Conservation (phyloP, 2,797 vertebrate species). For the Trichosurus vulpecula region DNA sequence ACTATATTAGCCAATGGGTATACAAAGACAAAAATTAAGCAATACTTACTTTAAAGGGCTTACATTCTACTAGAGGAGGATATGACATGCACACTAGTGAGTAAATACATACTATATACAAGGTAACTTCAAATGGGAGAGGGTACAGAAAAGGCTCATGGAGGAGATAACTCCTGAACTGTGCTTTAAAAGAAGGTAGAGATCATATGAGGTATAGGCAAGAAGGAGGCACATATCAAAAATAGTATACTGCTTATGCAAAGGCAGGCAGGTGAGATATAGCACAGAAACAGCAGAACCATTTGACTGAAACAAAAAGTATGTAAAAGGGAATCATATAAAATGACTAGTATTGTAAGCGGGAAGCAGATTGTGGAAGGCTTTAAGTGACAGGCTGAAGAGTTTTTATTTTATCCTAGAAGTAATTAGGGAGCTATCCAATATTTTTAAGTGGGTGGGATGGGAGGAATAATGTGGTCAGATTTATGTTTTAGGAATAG, state of each 20-base stretch:
- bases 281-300: background rate
- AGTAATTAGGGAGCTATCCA: background rate
- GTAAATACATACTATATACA: background rate
- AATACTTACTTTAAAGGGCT: background rate
- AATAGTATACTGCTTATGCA: background rate
- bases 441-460: background rate
- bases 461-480: background rate
- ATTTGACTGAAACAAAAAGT: background rate
- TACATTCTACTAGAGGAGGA: background rate
- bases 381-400: background rate
- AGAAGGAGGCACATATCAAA: background rate
- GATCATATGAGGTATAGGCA: background rate
- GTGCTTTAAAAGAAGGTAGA: background rate
- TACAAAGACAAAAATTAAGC: background rate
- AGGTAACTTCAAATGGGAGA: background rate
- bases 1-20: background rate
- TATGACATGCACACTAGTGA: background rate
- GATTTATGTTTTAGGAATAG: background rate
- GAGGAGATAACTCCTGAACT: background rate
- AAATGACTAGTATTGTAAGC: background rate
- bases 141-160: background rate
- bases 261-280: background rate
- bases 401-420: background rate
- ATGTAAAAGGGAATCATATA: background rate
- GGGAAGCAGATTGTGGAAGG: background rate